These are phyloP conservation scores for Triplophysa tibetana DNA, from an alignment of 2,113 vertebrate species.

Conservation along the genomic window DNA sequence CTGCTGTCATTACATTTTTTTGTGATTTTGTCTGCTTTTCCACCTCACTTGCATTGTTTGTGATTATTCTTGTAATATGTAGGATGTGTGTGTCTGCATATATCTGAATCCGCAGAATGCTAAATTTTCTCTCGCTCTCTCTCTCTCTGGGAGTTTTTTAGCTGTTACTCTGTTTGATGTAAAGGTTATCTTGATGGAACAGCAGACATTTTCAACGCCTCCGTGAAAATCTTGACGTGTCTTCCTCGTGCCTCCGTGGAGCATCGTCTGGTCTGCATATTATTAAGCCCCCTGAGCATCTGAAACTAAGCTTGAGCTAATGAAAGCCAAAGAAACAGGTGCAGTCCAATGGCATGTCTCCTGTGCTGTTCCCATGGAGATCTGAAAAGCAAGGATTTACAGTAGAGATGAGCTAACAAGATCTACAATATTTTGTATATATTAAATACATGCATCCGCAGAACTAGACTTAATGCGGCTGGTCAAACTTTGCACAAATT, in stretches of 20 bases:
- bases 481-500: not conserved
- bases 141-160: conserved; percentile 38
- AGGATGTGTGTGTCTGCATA: conserved; percentile 31
- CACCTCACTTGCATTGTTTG: not conserved
- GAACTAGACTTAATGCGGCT: not conserved
- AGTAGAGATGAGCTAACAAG: conserved; percentile 13
- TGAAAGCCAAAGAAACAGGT: conserved; percentile 24
- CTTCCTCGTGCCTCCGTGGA: not conserved
- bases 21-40: not conserved
- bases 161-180: conserved; percentile 35
- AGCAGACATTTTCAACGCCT: conserved; percentile 45
- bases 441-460: not conserved
- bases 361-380: conserved; percentile 21
- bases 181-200: conserved; percentile 52
- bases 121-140: conserved; percentile 4
- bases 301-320: conserved; percentile 19
- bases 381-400: conserved; percentile 6
- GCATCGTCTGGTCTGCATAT: conserved; percentile 44
- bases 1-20: not conserved
- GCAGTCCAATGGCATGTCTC: conserved; percentile 6
- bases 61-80: conserved; percentile 5
- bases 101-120: not conserved
- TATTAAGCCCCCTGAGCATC: conserved; percentile 34
- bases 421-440: conserved; percentile 17
- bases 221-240: conserved; percentile 36